These are phyloP conservation scores for Drosophila meridionalis DNA, from an alignment of 2,888 invertebrate genomes.

Conservation along the genomic window DNA sequence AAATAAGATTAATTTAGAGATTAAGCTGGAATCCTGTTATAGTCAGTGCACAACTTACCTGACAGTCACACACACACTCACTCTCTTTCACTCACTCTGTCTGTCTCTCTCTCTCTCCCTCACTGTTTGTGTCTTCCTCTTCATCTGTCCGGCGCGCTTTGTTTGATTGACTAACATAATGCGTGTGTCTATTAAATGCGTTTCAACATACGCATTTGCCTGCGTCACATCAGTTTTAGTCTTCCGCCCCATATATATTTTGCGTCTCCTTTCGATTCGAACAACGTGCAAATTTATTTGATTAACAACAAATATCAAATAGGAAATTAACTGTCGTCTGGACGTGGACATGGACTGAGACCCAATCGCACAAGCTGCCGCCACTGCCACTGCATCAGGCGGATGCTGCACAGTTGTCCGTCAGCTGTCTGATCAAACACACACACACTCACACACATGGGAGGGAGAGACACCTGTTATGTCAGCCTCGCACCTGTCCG, in stretches of 20 bases:
- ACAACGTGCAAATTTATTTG: slow-evolving; percentile 73
- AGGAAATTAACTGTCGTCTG: slow-evolving; percentile 81
- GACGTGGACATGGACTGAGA: slow-evolving; percentile 21
- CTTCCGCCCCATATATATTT: background rate
- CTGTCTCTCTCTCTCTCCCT: background rate
- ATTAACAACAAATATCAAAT: slow-evolving; percentile 81
- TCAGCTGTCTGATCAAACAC: slow-evolving; percentile 30
- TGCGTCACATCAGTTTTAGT: slow-evolving; percentile 3
- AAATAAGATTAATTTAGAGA: slow-evolving; percentile 77
- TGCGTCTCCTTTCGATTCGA: slow-evolving; percentile 44
- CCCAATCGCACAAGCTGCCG: slow-evolving; percentile 1
- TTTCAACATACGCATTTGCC: background rate
- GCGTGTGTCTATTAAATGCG: slow-evolving; percentile 9
- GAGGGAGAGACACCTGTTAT: background rate
- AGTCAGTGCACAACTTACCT: slow-evolving; percentile 12
- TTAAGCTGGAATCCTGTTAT: slow-evolving; percentile 51
- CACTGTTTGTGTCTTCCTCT: background rate
- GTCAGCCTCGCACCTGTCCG: slow-evolving; percentile 17
- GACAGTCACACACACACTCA: background rate
- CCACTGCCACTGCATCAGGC: slow-evolving; percentile 21
- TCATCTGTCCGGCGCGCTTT: background rate
- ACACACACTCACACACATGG: background rate
- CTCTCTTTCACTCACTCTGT: background rate
- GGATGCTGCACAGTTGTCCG: slow-evolving; percentile 56
- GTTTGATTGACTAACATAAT: slow-evolving; percentile 13